Evolutionary conservation across 2,797 vertebrate species (phyloP).

Genomic region (Heliangelus exortis): DNA sequence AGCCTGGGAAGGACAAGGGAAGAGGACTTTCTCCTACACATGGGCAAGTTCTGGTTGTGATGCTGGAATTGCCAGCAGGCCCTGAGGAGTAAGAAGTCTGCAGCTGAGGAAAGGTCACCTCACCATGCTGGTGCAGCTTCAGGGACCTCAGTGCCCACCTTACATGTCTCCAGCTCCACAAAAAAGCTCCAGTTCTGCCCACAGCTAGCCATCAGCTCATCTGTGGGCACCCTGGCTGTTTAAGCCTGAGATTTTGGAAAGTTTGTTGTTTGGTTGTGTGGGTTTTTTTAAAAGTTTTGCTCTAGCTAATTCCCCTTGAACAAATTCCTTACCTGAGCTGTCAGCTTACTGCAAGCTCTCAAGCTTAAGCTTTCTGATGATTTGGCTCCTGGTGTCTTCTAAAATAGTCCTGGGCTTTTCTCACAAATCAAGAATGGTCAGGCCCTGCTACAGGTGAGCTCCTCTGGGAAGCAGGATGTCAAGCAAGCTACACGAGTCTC

Average conservation of each 20-base stretch:
- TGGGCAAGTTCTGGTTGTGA: not conserved
- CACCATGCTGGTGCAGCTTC: fast-evolving
- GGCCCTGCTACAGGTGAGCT: not conserved
- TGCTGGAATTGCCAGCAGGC: fast-evolving
- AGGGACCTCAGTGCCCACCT: not conserved
- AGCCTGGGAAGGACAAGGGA: not conserved
- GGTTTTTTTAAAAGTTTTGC: not conserved
- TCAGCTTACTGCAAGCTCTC: not conserved
- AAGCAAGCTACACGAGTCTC: not conserved
- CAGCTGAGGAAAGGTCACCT: not conserved
- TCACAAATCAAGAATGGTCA: not conserved
- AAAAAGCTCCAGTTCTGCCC: not conserved
- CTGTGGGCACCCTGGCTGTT: not conserved
- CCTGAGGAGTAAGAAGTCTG: not conserved
- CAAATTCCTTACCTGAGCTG: slow-evolving; percentile 1
- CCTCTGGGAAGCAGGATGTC: not conserved
- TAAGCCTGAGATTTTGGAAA: not conserved
- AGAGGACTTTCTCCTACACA: not conserved
- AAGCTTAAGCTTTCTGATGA: not conserved
- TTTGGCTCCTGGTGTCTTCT: not conserved
- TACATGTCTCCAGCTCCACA: not conserved
- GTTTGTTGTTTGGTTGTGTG: too few species aligned
- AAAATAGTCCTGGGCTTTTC: not conserved
- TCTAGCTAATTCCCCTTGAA: not conserved
- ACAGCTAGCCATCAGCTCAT: not conserved